Evolutionary conservation across 1,140 invertebrate genomes (phyloP).

Genomic region (Colletes gigas): DNA sequence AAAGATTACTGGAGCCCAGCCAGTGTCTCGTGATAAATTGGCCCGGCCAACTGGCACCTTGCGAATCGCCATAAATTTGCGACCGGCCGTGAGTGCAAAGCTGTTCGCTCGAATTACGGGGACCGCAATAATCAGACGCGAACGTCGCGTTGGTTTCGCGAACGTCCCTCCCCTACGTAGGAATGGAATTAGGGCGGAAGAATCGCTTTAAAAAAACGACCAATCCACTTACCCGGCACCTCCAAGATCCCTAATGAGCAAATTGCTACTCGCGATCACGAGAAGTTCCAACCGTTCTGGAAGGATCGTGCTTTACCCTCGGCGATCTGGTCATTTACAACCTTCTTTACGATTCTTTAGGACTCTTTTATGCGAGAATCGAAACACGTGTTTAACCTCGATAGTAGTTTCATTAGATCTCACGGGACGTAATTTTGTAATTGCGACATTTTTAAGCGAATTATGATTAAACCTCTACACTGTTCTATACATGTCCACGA

Average conservation of each 20-base stretch:
- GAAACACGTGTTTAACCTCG: too few species aligned
- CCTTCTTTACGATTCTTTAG: too few species aligned
- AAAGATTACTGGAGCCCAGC: slow-evolving; percentile 28
- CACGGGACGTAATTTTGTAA: too few species aligned
- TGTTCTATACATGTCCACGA: too few species aligned
- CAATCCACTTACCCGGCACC: not conserved
- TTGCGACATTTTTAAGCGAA: too few species aligned
- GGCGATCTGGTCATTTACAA: too few species aligned
- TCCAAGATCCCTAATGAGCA: not conserved
- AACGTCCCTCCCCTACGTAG: not conserved
- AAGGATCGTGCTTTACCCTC: not conserved
- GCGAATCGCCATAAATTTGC: slow-evolving; percentile 17
- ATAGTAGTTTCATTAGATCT: too few species aligned
- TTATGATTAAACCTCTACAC: too few species aligned
- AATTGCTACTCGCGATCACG: not conserved
- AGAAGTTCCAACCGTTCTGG: not conserved
- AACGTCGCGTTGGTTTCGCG: not conserved
- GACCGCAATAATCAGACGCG: slow-evolving; percentile 18
- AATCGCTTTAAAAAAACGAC: slow-evolving; percentile 14
- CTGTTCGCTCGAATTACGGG: slow-evolving; percentile 3
- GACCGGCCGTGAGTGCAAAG: not conserved
- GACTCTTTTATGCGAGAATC: too few species aligned
- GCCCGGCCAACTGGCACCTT: slow-evolving; percentile 15
- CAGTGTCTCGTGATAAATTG: slow-evolving; percentile 38
- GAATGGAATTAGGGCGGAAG: slow-evolving; percentile 28